Evolutionary conservation across 1,140 invertebrate species (phyloP).

Genomic region (Cydia pomonella): DNA sequence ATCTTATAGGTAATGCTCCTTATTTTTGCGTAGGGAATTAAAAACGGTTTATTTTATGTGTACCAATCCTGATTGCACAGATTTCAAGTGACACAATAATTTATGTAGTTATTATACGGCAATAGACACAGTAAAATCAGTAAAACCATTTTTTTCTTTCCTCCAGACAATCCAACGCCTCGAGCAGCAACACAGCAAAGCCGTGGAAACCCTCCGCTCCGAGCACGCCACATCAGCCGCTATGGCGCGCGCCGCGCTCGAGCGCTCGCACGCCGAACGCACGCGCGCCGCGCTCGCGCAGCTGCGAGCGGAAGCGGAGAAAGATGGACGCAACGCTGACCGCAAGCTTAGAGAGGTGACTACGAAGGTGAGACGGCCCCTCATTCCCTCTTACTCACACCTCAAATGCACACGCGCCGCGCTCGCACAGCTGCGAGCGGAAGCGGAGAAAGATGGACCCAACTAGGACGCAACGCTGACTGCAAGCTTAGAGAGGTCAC

Average conservation of each 20-base stretch:
- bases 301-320: conserved; percentile 56
- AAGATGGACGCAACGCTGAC: conserved; percentile 60
- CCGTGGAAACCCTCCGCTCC: conserved; percentile 47
- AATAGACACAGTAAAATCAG: no score
- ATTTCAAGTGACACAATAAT: no score
- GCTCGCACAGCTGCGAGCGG: conserved; percentile 55
- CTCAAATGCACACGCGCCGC: conserved; percentile 60
- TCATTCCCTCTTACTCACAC: conserved; percentile 34
- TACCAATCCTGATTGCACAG: no score
- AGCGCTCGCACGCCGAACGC: conserved; percentile 59
- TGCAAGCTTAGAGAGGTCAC: conserved; percentile 63
- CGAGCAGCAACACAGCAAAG: conserved; percentile 51
- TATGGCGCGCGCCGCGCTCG: conserved; percentile 48
- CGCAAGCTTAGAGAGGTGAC: conserved; percentile 64
- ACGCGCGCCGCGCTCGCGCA: conserved; percentile 59
- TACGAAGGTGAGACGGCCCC: conserved; percentile 49
- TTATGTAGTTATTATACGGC: no score
- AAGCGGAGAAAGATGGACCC: conserved; percentile 54
- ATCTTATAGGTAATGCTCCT: no score
- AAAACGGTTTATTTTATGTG: no score
- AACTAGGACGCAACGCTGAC: conserved; percentile 61
- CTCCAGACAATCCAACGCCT: conserved; percentile 58
- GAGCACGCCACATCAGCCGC: conserved; percentile 55
- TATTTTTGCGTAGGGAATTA: no score
- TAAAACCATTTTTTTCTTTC: no score